Conservation (phyloP, 2,888 invertebrate species). For the Drosophila setosimentum region DNA sequence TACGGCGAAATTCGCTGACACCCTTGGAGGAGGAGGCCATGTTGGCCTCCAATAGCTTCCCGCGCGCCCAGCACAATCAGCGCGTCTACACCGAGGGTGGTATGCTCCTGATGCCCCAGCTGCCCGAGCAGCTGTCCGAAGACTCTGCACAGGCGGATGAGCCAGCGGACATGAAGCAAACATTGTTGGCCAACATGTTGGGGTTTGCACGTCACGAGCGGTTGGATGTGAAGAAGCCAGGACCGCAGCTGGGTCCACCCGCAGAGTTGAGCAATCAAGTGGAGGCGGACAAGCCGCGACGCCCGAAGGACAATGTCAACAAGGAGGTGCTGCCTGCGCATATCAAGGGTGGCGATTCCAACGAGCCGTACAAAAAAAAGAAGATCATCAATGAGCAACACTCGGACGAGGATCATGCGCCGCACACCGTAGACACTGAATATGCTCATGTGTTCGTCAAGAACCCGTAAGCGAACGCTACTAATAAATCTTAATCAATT, state of each 20-base stretch:
- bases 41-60: conserved; percentile 81
- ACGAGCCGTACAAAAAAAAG: conserved; percentile 82
- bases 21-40: conserved; percentile 82
- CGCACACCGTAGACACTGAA: conserved; percentile 90
- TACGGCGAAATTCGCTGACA: conserved; percentile 76
- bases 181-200: conserved; percentile 87
- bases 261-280: conserved; percentile 55
- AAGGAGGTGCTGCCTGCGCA: conserved; percentile 84
- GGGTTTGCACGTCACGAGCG: conserved; percentile 95
- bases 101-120: conserved; percentile 86
- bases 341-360: conserved; percentile 79
- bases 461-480: conserved; percentile 87
- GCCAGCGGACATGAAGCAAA: conserved; percentile 54
- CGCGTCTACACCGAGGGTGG: conserved; percentile 88
- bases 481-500: conserved; percentile 14
- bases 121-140: conserved; percentile 72
- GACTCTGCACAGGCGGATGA: conserved; percentile 57
- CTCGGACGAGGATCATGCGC: conserved; percentile 86
- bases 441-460: conserved; percentile 92
- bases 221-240: conserved; percentile 97
- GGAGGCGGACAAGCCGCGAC: conserved; percentile 63
- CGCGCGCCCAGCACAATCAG: conserved; percentile 56
- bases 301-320: conserved; percentile 49
- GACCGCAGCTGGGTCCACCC: conserved; percentile 88
- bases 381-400: conserved; percentile 83